A percentile compares a stretch with the other conserved stretches of the same genome.
Evolutionary conservation across 2,888 invertebrate species (phyloP).

Genomic region (Periphyllus acericola): DNA sequence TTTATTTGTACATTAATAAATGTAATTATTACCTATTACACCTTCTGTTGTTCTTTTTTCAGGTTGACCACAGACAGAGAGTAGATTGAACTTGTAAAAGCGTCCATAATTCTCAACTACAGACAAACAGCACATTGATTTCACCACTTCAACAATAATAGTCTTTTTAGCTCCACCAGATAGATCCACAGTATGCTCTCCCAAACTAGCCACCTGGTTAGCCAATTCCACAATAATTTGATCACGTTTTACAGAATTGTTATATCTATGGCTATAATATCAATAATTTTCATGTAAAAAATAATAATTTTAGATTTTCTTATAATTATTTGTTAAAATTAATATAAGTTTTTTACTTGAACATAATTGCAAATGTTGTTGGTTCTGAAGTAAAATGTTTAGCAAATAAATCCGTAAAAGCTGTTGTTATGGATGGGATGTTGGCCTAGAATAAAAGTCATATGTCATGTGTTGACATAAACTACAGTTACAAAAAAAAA

Average conservation of each 20-base stretch:
- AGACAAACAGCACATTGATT: slow-evolving; percentile 81
- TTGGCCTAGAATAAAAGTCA: slow-evolving; percentile 70
- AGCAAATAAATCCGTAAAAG: slow-evolving; percentile 76
- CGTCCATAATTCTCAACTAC: slow-evolving; percentile 82
- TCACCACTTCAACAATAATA: slow-evolving; percentile 85
- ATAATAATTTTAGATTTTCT: slow-evolving; percentile 19
- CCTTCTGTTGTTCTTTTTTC: slow-evolving; percentile 61
- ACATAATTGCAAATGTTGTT: slow-evolving; percentile 80
- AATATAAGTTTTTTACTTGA: slow-evolving; percentile 70
- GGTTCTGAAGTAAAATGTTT: slow-evolving; percentile 77
- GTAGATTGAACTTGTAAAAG: slow-evolving; percentile 86
- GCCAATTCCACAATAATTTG: slow-evolving; percentile 80
- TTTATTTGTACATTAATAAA: background rate
- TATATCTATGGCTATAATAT: slow-evolving; percentile 74
- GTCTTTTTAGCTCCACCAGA: slow-evolving; percentile 78
- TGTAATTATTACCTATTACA: slow-evolving; percentile 43
- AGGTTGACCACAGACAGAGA: slow-evolving; percentile 69
- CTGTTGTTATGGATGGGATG: slow-evolving; percentile 77
- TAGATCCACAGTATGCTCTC: slow-evolving; percentile 81
- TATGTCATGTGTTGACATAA: background rate
- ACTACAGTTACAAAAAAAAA: background rate
- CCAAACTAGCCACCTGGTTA: slow-evolving; percentile 74
- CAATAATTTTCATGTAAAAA: slow-evolving; percentile 27
- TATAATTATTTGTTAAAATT: background rate
- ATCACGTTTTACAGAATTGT: slow-evolving; percentile 77